A percentile compares a stretch with the other conserved stretches of the same genome.
phyloP scores from a whole-genome alignment of 2,797 vertebrate species.

The Vireo griseus region DNA sequence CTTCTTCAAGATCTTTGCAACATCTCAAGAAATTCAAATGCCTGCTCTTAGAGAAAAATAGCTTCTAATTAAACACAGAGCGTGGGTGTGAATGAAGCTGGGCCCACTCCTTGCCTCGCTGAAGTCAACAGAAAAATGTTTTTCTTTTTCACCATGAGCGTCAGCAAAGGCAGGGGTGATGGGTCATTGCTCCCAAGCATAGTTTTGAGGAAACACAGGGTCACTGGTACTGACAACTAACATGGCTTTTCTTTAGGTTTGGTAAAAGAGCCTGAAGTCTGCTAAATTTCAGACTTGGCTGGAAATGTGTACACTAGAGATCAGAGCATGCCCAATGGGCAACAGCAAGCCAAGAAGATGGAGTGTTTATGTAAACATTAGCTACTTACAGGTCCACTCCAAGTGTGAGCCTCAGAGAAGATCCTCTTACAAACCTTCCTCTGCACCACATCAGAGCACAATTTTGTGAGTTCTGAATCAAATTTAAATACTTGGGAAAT shows the following conservation, averaged over 20 bases:
- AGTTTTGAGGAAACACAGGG: neutral
- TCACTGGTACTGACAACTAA: accelerated
- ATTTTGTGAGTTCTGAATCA: neutral
- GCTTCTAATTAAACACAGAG: conserved; percentile 52
- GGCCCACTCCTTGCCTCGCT: conserved; percentile 24
- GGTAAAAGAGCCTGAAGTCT: neutral
- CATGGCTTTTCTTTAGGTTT: neutral
- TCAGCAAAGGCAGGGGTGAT: neutral
- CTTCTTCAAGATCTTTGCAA: conserved; percentile 32
- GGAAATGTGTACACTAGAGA: accelerated
- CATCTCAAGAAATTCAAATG: conserved; percentile 41
- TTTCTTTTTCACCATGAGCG: neutral
- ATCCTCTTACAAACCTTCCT: neutral
- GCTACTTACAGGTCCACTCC: neutral
- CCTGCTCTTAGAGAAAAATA: conserved; percentile 49
- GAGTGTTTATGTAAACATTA: neutral
- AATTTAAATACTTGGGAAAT: neutral
- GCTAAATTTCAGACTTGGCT: neutral
- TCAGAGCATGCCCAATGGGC: accelerated
- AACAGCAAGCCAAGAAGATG: neutral
- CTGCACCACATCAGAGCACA: accelerated
- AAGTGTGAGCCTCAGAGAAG: neutral
- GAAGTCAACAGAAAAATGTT: conserved; percentile 52
- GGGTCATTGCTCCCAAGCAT: neutral
- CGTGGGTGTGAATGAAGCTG: conserved; percentile 36